These are phyloP conservation scores for Scrobipalpa atriplicella DNA, from an alignment of 2,888 invertebrate species.

Conservation along the genomic window DNA sequence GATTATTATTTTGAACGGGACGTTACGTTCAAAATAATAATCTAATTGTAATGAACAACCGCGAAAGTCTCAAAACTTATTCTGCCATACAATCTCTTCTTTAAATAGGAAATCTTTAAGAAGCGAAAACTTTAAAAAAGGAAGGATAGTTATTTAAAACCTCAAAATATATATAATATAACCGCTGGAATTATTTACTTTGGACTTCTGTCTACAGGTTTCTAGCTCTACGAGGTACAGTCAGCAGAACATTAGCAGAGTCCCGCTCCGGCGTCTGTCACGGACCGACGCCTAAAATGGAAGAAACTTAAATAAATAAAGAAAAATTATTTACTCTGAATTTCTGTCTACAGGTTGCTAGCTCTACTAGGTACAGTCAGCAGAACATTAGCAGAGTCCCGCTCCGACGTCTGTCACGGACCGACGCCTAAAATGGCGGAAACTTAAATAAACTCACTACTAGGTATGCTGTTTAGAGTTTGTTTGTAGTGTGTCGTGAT, in stretches of 20 bases:
- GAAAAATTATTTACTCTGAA: no score
- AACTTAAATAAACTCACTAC: constrained; percentile 37
- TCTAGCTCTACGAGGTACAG: constrained; percentile 46
- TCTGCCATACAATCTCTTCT: no score
- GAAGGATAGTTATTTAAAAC: no score
- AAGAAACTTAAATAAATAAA: constrained; percentile 42
- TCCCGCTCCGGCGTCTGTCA: constrained; percentile 45
- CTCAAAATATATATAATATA: no score
- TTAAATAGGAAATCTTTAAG: no score
- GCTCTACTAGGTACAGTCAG: constrained; percentile 52
- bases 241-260: constrained; percentile 56
- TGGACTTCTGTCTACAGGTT: constrained; percentile 36
- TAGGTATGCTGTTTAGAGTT: neutral
- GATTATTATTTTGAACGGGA: no score
- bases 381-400: constrained; percentile 51
- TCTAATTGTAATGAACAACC: no score
- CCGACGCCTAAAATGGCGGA: constrained; percentile 49
- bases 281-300: constrained; percentile 48
- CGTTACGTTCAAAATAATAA: no score
- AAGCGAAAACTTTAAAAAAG: no score
- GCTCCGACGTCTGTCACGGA: constrained; percentile 51
- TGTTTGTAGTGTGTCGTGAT: neutral
- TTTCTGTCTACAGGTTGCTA: constrained; percentile 36
- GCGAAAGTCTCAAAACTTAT: no score
- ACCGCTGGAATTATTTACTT: no score